Evolutionary conservation across 1,140 invertebrate genomes (phyloP).

Genomic region (Cyclina sinensis): DNA sequence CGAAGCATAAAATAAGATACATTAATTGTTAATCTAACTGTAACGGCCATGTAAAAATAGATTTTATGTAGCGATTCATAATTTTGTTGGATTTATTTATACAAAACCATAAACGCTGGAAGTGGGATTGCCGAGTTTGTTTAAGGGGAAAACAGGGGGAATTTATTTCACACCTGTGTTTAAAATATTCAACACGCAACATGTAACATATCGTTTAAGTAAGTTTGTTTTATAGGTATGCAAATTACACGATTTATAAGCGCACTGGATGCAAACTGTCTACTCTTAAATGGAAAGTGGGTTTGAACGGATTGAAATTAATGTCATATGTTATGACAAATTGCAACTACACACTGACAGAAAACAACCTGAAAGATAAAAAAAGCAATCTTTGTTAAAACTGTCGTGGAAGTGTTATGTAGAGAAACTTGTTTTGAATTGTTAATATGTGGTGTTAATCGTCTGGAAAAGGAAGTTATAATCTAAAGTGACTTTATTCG

Average conservation of each 20-base stretch:
- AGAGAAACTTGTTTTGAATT: too few species aligned
- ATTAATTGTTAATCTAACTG: neutral
- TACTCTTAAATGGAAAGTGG: neutral
- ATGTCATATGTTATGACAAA: conserved; percentile 11
- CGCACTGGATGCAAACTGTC: neutral
- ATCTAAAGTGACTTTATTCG: too few species aligned
- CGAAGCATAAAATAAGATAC: conserved; percentile 29
- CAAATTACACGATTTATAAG: neutral
- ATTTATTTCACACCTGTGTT: conserved; percentile 8
- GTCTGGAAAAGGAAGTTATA: too few species aligned
- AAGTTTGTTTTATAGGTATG: neutral
- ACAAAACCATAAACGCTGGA: neutral
- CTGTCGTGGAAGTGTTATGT: too few species aligned
- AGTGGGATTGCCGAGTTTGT: neutral
- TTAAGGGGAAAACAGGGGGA: neutral
- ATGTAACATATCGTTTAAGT: neutral
- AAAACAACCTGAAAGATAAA: neutral
- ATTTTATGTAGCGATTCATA: conserved; percentile 10
- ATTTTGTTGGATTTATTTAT: conserved; percentile 30
- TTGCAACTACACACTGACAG: neutral
- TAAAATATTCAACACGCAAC: neutral
- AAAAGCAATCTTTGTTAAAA: too few species aligned
- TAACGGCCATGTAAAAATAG: neutral
- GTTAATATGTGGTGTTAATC: too few species aligned
- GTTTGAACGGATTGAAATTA: neutral